Evolutionary conservation across 2,113 vertebrate species (phyloP).

Genomic region (Hymenochirus boettgeri): DNA sequence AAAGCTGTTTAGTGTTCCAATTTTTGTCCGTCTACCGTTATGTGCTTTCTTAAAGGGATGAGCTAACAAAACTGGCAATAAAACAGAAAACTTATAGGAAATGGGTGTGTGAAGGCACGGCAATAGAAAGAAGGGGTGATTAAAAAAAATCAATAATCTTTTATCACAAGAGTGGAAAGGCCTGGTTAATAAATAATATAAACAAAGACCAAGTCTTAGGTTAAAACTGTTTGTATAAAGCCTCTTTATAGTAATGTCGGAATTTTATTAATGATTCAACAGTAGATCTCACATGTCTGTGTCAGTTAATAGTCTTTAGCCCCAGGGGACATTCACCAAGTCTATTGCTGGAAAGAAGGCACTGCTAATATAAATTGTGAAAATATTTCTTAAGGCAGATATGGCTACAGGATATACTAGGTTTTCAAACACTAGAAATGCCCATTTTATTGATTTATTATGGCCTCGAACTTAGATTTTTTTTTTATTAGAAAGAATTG

Average conservation of each 20-base stretch:
- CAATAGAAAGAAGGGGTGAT: too few relatives aligned
- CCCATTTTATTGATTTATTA: too few relatives aligned
- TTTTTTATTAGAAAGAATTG: too few relatives aligned
- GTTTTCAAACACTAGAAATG: too few relatives aligned
- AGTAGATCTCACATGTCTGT: not conserved
- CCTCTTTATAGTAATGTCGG: not conserved
- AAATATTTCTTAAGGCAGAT: too few relatives aligned
- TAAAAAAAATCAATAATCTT: constrained; percentile 7
- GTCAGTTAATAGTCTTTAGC: not conserved
- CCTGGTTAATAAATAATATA: constrained; percentile 22
- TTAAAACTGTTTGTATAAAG: constrained; percentile 3
- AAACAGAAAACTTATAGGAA: not conserved
- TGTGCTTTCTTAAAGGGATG: too few relatives aligned
- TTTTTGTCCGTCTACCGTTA: too few relatives aligned
- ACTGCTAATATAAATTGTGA: too few relatives aligned
- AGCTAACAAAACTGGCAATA: too few relatives aligned
- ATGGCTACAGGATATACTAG: too few relatives aligned
- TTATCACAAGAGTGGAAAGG: not conserved
- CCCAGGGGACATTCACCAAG: not conserved
- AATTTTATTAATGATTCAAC: not conserved
- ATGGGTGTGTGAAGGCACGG: not conserved
- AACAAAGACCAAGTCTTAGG: not conserved
- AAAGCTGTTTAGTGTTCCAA: too few relatives aligned
- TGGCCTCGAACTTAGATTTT: too few relatives aligned
- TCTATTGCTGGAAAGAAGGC: not conserved